These are phyloP conservation scores for Drosophila nigromelanica DNA, from an alignment of 1,140 invertebrate genomes.

Conservation along the genomic window DNA sequence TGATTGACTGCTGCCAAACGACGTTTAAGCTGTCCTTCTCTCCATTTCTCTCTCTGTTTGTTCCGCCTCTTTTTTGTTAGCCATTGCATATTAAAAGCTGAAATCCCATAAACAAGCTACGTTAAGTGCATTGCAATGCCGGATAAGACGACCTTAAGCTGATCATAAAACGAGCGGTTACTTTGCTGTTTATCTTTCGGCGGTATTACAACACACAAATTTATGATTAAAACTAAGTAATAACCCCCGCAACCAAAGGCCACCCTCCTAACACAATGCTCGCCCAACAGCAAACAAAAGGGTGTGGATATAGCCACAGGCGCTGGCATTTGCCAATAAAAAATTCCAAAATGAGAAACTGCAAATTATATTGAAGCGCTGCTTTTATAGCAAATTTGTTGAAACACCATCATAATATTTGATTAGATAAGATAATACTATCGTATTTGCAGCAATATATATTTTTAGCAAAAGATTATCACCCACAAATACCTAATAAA, in stretches of 20 bases:
- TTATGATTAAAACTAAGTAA: slow-evolving; percentile 61
- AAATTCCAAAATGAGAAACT: slow-evolving; percentile 27
- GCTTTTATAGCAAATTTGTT: slow-evolving; percentile 34
- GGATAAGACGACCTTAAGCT: slow-evolving; percentile 19
- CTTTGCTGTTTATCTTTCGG: slow-evolving; percentile 25
- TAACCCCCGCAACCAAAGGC: background rate
- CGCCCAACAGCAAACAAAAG: slow-evolving; percentile 1
- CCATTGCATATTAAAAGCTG: slow-evolving; percentile 13
- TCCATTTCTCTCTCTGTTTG: background rate
- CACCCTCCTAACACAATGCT: background rate
- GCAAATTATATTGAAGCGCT: slow-evolving; percentile 34
- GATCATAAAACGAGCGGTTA: slow-evolving; percentile 34
- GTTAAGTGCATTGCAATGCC: slow-evolving; percentile 25
- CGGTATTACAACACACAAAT: slow-evolving; percentile 31
- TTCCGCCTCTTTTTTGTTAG: background rate
- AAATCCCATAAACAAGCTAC: slow-evolving; percentile 17
- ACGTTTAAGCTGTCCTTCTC: background rate
- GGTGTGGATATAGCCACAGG: slow-evolving; percentile 2
- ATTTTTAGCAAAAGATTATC: background rate
- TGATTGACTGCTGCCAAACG: slow-evolving; percentile 30
- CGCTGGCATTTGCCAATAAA: slow-evolving; percentile 9
- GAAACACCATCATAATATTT: background rate
- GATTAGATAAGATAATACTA: background rate
- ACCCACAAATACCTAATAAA: background rate
- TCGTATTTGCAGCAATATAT: slow-evolving; percentile 13